Base-by-base conservation (phyloP, 1,140 invertebrate species). In the Rhopalosiphum padi region DNA sequence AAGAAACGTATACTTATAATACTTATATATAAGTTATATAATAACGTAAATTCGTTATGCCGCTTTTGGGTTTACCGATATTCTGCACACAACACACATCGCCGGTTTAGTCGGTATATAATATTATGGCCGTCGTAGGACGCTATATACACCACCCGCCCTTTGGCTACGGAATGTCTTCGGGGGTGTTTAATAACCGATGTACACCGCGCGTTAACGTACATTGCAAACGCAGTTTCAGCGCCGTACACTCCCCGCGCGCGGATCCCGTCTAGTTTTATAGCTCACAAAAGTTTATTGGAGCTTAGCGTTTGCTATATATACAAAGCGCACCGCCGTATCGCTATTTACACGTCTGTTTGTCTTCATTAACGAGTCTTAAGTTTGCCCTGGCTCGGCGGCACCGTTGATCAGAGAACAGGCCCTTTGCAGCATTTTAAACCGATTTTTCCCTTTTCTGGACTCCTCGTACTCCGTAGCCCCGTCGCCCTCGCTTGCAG, bases 291-390 rank as follows among this genome's bases (percentile, higher is more conserved):
- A 92, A 92, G 91, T 93, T 93, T 86, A 93, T 86, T 86, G 91
- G 91, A 93, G 77, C 91, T 93, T 93, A 93, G 37, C 46, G 91
- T 86, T 37, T 35, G 91, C 82, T 85, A 51, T 48, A 82, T 25
- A 51, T 48, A 82, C 82, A 93, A 85, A 93, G 91, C 77, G 77
- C 35, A 43, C 48, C 90, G 15, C 53, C 35, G 53, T 90, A 89
- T 51, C 60, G 43, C 60, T 91, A 85, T 92, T 92, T 92, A 86
- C 91, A 53, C 91, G 48, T 93, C 91, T 93, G 91, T 93, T 93
- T 93, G 77, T 86, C 91, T 93, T 93, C 91, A 93, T 93, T 93
- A 93, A 86, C 91, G 48, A 55, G 91, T 86, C 82, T 93, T 93
- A 83, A 85, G 77, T 85, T 92, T 23, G 91, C 23, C 91, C 30